phyloP scores from a whole-genome alignment of 2,113 vertebrate species.

The Pseudorectes ferrugineus region DNA sequence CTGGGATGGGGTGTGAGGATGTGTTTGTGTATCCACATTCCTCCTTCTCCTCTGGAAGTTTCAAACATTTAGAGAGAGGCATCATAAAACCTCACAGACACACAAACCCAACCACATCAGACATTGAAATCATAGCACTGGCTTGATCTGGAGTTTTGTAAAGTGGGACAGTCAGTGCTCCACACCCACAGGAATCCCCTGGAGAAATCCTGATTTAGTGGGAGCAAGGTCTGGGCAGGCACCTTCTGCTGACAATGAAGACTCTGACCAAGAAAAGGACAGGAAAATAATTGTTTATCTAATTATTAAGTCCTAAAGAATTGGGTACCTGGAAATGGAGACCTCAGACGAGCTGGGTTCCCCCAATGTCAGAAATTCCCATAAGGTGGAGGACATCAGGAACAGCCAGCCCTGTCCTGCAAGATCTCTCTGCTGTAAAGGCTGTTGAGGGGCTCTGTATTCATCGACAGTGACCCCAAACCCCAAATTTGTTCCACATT shows the following conservation, averaged over 20 bases:
- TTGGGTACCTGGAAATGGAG: neutral
- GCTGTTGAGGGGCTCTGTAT: neutral
- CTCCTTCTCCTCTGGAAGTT: neutral
- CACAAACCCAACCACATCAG: neutral
- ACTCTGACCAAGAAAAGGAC: neutral
- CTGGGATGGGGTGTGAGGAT: neutral
- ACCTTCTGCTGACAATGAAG: neutral
- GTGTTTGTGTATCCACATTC: slow-evolving; percentile 11
- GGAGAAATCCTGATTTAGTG: neutral
- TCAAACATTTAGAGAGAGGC: neutral
- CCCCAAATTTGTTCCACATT: rapidly evolving
- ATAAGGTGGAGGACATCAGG: neutral
- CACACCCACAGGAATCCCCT: neutral
- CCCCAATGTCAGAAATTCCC: neutral
- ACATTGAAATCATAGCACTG: neutral
- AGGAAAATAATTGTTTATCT: neutral
- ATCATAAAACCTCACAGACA: neutral
- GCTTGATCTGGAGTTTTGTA: neutral
- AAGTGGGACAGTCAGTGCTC: neutral
- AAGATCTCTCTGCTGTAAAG: neutral
- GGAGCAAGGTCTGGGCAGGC: neutral
- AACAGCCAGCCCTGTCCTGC: neutral
- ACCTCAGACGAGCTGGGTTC: neutral
- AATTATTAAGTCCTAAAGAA: neutral
- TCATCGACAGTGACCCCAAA: rapidly evolving